These are phyloP conservation scores for Percina caprodes DNA, from an alignment of 2,113 vertebrate genomes.

Conservation along the genomic window DNA sequence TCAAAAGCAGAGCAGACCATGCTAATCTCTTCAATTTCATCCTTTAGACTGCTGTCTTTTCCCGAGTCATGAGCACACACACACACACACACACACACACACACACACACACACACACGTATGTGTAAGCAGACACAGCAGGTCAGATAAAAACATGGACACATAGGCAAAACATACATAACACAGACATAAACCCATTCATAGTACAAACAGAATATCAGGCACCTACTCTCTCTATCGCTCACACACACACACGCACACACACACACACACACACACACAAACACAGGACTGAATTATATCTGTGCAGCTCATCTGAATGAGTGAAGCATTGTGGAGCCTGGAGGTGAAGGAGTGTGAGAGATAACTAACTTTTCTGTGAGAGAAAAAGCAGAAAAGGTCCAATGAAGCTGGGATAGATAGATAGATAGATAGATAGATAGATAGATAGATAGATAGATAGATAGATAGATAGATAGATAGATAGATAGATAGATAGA, in stretches of 20 bases:
- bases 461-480: no score
- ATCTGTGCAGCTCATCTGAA: background rate
- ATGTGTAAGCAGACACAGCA: slow-evolving; percentile 1
- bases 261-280: background rate
- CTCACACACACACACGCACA: no score
- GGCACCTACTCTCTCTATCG: background rate
- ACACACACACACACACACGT: slow-evolving; percentile 10
- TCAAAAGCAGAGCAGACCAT: slow-evolving; percentile 92
- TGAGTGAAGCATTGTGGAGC: background rate
- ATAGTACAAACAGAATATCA: background rate
- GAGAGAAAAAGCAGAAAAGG: background rate
- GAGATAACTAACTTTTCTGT: background rate
- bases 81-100: slow-evolving; percentile 16
- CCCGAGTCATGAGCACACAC: slow-evolving; percentile 84
- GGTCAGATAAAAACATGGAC: slow-evolving; percentile 58
- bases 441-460: no score
- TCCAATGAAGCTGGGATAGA: background rate
- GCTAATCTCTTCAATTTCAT: slow-evolving; percentile 97
- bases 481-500: no score
- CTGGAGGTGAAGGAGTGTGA: background rate
- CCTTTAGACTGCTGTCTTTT: slow-evolving; percentile 94
- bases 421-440: no score
- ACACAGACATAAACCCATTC: slow-evolving; percentile 29
- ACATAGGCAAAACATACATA: slow-evolving; percentile 37
- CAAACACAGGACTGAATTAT: background rate